phyloP scores from a whole-genome alignment of 2,797 vertebrate species.

The Peromyscus nudipes region DNA sequence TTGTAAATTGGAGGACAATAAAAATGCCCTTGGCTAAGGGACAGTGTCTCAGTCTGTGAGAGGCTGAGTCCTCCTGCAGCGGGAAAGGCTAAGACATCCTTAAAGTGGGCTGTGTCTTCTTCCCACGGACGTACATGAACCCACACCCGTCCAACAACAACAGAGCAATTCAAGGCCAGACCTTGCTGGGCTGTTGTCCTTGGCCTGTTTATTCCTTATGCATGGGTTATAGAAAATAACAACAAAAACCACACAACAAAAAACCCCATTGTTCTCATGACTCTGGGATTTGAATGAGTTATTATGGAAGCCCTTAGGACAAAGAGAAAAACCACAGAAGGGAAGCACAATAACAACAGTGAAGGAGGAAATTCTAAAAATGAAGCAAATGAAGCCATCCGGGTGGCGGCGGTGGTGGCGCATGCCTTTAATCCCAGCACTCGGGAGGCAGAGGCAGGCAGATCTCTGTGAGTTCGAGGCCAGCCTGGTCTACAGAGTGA shows the following conservation, averaged over 20 bases:
- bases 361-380: background rate
- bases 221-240: background rate
- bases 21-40: too few species aligned
- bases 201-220: background rate
- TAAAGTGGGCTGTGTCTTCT: too few species aligned
- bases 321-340: background rate
- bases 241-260: background rate
- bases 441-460: background rate
- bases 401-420: fast-evolving
- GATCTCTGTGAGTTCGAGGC: background rate
- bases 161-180: background rate
- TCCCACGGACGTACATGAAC: too few species aligned
- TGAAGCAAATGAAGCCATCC: background rate
- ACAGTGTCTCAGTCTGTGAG: too few species aligned
- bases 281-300: background rate
- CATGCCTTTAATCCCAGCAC: background rate
- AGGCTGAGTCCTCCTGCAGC: too few species aligned
- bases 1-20: too few species aligned
- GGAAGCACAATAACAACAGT: background rate
- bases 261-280: background rate
- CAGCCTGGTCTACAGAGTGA: background rate
- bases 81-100: too few species aligned
- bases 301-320: background rate
- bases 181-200: background rate
- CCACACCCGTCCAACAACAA: too few species aligned